A percentile compares a stretch with the other conserved stretches of the same genome.
These are phyloP conservation scores for Helicolenus hilgendorfi DNA, from an alignment of 2,797 vertebrate genomes.

Conservation along the genomic window DNA sequence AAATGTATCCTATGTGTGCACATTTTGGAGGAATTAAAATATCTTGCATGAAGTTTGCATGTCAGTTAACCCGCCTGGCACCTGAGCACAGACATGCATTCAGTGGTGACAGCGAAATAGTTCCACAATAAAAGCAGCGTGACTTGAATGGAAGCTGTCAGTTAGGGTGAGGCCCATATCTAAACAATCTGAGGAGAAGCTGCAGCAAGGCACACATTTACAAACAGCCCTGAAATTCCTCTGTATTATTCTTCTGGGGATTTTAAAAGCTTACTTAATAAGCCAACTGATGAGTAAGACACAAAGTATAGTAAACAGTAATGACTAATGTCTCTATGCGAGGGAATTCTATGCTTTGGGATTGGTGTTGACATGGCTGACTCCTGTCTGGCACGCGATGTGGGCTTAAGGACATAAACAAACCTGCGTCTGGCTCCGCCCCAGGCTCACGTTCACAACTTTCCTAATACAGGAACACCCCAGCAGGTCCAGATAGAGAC, in stretches of 20 bases:
- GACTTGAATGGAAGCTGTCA: constrained; percentile 64
- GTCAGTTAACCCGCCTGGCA: background rate
- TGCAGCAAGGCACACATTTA: constrained; percentile 35
- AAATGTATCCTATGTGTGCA: background rate
- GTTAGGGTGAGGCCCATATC: constrained; percentile 75
- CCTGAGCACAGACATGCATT: constrained; percentile 12
- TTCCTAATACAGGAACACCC: constrained; percentile 33
- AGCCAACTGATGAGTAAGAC: constrained; percentile 73
- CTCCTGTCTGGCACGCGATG: constrained; percentile 85
- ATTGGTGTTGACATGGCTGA: constrained; percentile 79
- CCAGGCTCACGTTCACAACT: constrained; percentile 9
- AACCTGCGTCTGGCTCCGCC: constrained; percentile 66
- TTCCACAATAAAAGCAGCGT: constrained; percentile 43
- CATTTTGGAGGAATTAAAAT: background rate
- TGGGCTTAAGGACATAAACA: constrained; percentile 83
- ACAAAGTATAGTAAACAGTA: constrained; percentile 71
- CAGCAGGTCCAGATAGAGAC: background rate
- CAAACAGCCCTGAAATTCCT: constrained; percentile 55
- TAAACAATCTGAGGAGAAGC: constrained; percentile 67
- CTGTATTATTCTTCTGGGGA: constrained; percentile 61
- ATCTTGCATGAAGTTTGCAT: background rate
- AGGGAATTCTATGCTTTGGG: constrained; percentile 71
- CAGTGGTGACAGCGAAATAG: constrained; percentile 15
- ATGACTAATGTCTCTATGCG: constrained; percentile 81
- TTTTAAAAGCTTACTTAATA: constrained; percentile 73